Evolutionary conservation across 1,140 invertebrate species (phyloP), one percentile per base, ranked within the genome.

Genomic region (Cydia pomonella): DNA sequence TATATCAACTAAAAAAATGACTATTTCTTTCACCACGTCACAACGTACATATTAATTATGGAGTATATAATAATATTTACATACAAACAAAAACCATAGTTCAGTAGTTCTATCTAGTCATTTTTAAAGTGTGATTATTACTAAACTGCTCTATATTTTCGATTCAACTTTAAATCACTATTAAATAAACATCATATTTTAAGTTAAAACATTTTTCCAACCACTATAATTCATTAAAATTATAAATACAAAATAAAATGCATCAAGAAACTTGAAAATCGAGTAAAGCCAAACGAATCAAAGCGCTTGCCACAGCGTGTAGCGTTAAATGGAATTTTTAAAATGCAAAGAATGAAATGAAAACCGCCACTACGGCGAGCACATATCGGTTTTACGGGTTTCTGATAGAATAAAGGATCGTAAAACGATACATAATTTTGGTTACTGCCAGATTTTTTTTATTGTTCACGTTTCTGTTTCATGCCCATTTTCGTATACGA

Each of bases 301-400:
- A 66, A 66, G 63, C 29, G 63, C 63, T 27, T 66, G 63, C 63
- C 27, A 66, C 63, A 66, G 63, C 63, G 63, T 66, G 63, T 29
- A 66, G 63, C 63, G 63, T 66, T 66, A 66, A 66, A 66, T 66
- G 63, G 63, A 66, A 18, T 33, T 66, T 66, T 66, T 66, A 33
- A 66, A 66, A 66, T 66, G 63, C 63, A 66, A 66, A 66, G 63
- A 66, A 66, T 21, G 63, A 29, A 66, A 66, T 66, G 63, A 66
- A 66, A 66, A 66, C 63, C 63, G 25, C 63, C 63, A 66, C 63
- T 66, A 33, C 29, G 25, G 27, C 27, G 16, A 33, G 63, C 25
- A 66, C 63, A 66, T 27, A 29, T 29, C 63, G 27, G 63, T 29
- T 66, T 66, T 7, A 66, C 27, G 27, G 63, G 27, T 33, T 66